These are phyloP conservation scores for Allophyes oxyacanthae DNA, from an alignment of 2,888 invertebrate species.

Conservation along the genomic window DNA sequence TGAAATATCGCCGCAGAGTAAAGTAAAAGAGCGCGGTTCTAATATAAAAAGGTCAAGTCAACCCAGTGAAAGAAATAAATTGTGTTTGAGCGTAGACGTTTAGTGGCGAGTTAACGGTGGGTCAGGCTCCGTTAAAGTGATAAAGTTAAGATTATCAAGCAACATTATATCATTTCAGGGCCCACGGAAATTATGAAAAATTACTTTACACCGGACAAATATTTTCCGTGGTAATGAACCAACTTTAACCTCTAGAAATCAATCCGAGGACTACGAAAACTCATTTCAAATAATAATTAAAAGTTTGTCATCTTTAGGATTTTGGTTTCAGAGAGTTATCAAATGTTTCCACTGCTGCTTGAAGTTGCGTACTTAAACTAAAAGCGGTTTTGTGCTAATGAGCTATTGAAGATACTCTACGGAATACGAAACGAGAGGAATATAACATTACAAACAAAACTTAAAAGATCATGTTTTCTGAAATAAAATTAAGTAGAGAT, in stretches of 20 bases:
- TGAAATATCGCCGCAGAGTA: constrained; percentile 11
- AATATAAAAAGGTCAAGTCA: constrained; percentile 20
- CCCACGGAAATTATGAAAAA: constrained; percentile 5
- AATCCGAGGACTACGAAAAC: constrained; percentile 38
- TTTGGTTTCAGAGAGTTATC: constrained; percentile 25
- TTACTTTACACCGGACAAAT: constrained; percentile 26
- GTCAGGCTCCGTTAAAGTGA: constrained; percentile 13
- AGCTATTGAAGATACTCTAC: constrained; percentile 27
- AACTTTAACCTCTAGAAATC: constrained; percentile 32
- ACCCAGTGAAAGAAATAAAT: constrained; percentile 23
- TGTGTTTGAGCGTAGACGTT: constrained; percentile 15
- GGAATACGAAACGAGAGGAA: constrained; percentile 6
- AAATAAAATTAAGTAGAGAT: too few relatives aligned
- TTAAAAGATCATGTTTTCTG: too few relatives aligned
- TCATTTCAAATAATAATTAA: constrained; percentile 46
- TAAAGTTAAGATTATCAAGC: constrained; percentile 31
- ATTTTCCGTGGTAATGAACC: constrained; percentile 32
- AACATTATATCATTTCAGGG: constrained; percentile 13
- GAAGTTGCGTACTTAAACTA: constrained; percentile 22
- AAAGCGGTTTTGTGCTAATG: constrained; percentile 28
- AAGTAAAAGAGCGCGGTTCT: constrained; percentile 4
- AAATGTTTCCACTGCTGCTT: constrained; percentile 10
- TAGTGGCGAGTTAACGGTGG: neutral
- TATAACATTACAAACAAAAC: too few relatives aligned
- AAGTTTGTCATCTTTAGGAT: constrained; percentile 42